These are phyloP conservation scores for Agonopterix heracliana DNA, from an alignment of 2,888 invertebrate species.

Conservation along the genomic window DNA sequence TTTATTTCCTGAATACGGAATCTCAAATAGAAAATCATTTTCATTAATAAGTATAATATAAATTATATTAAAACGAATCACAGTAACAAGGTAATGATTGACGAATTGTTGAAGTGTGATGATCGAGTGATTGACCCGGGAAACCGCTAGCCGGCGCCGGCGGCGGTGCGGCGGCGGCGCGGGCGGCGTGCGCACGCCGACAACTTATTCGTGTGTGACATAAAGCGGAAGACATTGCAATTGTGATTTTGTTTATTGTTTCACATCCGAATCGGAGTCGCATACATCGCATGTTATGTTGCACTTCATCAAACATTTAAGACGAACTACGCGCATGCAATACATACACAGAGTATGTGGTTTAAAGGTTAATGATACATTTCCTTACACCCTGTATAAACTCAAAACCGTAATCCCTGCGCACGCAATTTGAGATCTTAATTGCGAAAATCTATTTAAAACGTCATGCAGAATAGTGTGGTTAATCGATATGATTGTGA, in stretches of 20 bases:
- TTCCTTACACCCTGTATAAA: too few species aligned
- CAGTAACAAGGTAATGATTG: conserved; percentile 65
- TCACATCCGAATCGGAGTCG: too few species aligned
- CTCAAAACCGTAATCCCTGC: too few species aligned
- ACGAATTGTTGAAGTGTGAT: conserved; percentile 53
- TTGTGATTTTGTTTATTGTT: conserved; percentile 18
- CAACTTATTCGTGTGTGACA: neutral
- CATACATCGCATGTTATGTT: neutral
- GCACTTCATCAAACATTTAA: too few species aligned
- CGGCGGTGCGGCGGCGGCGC: neutral
- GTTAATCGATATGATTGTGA: too few species aligned
- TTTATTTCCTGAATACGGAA: conserved; percentile 43
- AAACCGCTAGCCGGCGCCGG: neutral
- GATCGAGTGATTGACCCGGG: conserved; percentile 19
- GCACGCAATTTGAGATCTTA: too few species aligned
- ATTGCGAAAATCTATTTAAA: too few species aligned
- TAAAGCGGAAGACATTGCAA: conserved; percentile 18
- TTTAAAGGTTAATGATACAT: too few species aligned
- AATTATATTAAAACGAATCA: conserved; percentile 65
- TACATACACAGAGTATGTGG: too few species aligned
- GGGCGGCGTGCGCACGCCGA: neutral
- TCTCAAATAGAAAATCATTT: conserved; percentile 43
- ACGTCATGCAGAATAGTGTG: too few species aligned
- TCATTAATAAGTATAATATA: conserved; percentile 29
- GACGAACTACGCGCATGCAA: too few species aligned